Evolutionary conservation across 2,113 vertebrate genomes (phyloP).

Genomic region (Natator depressus): DNA sequence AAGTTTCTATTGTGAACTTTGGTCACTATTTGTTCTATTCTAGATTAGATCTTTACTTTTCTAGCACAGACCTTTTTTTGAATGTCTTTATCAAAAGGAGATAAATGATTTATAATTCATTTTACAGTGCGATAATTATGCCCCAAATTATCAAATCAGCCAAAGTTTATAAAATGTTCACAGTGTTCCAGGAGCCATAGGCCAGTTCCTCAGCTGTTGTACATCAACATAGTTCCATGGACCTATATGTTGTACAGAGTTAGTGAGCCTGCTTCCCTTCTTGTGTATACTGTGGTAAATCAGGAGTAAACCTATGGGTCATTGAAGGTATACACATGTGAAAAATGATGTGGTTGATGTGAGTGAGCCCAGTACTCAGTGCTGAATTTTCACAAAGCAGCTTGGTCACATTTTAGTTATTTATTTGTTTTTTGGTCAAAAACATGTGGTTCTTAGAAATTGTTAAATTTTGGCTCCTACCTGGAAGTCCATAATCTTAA

Average conservation of each 20-base stretch:
- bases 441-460: not conserved
- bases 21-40: not conserved
- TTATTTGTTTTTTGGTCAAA: not conserved
- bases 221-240: not conserved
- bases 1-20: not conserved
- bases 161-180: not conserved
- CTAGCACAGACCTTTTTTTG: not conserved
- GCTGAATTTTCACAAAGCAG: not conserved
- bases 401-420: not conserved
- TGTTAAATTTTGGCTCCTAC: not conserved
- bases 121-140: not conserved
- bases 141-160: not conserved
- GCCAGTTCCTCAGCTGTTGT: not conserved
- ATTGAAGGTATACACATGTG: not conserved
- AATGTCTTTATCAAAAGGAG: not conserved
- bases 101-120: not conserved
- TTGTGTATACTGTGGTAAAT: not conserved
- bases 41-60: not conserved
- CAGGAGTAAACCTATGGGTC: not conserved
- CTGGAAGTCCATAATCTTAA: not conserved
- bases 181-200: not conserved
- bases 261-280: fast-evolving
- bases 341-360: not conserved
- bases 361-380: not conserved
- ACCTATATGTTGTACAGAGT: not conserved